phyloP scores from a whole-genome alignment of 2,888 invertebrate species.

The Carterocephalus palaemon region DNA sequence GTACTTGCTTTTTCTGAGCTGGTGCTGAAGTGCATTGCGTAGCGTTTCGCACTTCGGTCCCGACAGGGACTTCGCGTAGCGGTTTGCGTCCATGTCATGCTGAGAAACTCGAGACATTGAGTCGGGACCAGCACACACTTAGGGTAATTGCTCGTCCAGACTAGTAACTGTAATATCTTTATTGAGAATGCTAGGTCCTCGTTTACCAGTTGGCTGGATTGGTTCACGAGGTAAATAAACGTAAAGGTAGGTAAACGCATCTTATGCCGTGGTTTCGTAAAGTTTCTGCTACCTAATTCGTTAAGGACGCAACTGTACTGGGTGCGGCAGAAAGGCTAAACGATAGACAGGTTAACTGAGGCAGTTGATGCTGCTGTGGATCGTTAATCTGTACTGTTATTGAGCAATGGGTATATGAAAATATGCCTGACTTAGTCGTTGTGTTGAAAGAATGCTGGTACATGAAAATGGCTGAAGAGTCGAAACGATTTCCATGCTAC shows the following conservation, averaged over 20 bases:
- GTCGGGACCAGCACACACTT: slow-evolving; percentile 30
- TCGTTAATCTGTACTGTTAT: slow-evolving; percentile 26
- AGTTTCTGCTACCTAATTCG: slow-evolving; percentile 34
- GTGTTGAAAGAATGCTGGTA: slow-evolving; percentile 28
- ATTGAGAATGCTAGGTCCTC: slow-evolving; percentile 10
- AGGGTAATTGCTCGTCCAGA: slow-evolving; percentile 28
- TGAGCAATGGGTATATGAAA: slow-evolving; percentile 28
- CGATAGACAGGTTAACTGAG: too few species aligned
- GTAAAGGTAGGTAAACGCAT: slow-evolving; percentile 36
- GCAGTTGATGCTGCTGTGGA: slow-evolving; percentile 11
- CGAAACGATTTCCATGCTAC: slow-evolving; percentile 22
- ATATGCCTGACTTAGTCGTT: slow-evolving; percentile 30
- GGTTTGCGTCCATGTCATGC: slow-evolving; percentile 31
- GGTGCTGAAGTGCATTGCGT: too few species aligned
- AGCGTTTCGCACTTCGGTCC: too few species aligned
- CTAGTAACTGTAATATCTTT: slow-evolving; percentile 20
- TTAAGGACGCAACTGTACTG: slow-evolving; percentile 30
- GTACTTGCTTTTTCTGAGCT: too few species aligned
- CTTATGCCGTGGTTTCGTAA: slow-evolving; percentile 30
- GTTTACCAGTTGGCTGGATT: background rate
- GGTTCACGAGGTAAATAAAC: slow-evolving; percentile 30
- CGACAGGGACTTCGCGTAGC: too few species aligned
- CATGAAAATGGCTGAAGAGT: slow-evolving; percentile 26
- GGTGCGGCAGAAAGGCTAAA: too few species aligned
- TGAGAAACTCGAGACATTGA: slow-evolving; percentile 29